Evolutionary conservation across 2,888 invertebrate species (phyloP), one percentile per base, ranked within the genome.

Genomic region (Malthinus seriepunctatus): DNA sequence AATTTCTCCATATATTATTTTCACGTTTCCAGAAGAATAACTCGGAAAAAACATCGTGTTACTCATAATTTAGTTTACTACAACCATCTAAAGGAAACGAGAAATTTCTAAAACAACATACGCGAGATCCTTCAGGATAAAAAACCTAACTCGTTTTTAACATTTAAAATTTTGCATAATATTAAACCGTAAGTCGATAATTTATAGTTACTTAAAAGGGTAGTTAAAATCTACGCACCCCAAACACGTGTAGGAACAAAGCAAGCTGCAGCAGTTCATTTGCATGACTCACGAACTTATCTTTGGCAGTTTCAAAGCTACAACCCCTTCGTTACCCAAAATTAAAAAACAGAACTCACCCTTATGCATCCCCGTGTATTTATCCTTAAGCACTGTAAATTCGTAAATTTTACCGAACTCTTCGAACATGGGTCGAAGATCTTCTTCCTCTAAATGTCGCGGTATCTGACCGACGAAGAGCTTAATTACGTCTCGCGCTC

Each of bases 341-440:
- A 34, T 32, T 55, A 35, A 10, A 11, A 23, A 32, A 34, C 47
- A 50, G 31, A 37, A 52, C 61, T 78, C 76, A 91, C 94, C 95
- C 88, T 95, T 95, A 80, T 95, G 95, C 88, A 95, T 91, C 65
- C 95, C 95, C 58, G 95, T 95, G 83, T 92, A 91, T 77, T 95
- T 93, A 79, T 96, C 95, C 84, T 94, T 95, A 69, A 96, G 87
- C 59, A 96, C 91, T 63, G 94, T 93, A 75, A 96, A 89, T 84
- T 96, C 95, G 80, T 93, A 94, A 76, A 95, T 95, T 79, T 91
- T 91, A 54, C 95, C 95, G 73, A 92, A 95, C 79, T 93, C 90
- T 78, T 95, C 94, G 78, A 95, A 94, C 85, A 95, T 89, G 33
- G 94, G 94, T 50, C 93, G 82, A 31, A 95, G 82, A 73, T 94